phyloP scores from a whole-genome alignment of 2,888 invertebrate genomes.

The Eumacrocentrus americanus region DNA sequence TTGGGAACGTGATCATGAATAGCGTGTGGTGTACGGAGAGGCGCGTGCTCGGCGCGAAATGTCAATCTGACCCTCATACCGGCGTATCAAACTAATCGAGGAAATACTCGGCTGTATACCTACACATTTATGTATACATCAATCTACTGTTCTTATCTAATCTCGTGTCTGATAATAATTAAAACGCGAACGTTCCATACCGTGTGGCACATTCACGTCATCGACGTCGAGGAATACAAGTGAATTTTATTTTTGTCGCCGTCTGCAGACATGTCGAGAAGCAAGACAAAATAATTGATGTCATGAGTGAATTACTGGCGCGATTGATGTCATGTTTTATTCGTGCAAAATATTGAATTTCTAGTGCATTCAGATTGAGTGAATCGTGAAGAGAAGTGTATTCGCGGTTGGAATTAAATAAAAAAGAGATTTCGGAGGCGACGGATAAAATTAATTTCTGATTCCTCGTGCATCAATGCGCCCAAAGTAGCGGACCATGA shows the following conservation, averaged over 20 bases:
- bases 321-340: background rate
- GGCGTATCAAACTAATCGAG: background rate
- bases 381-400: background rate
- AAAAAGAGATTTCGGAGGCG: too few relatives aligned
- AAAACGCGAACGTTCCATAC: background rate
- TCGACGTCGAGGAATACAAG: background rate
- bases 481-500: conserved; percentile 1
- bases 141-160: conserved; percentile 5
- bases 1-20: background rate
- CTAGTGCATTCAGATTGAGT: too few relatives aligned
- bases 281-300: too few relatives aligned
- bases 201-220: background rate
- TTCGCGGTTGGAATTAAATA: background rate
- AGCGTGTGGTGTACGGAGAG: background rate
- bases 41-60: background rate
- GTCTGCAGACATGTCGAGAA: background rate
- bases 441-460: conserved; percentile 6
- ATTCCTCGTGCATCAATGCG: conserved; percentile 13
- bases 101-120: background rate
- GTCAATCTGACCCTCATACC: background rate
- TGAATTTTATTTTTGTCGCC: background rate
- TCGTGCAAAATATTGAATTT: too few relatives aligned
- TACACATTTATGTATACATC: background rate
- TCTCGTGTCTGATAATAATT: conserved; percentile 16
- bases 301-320: background rate